Evolutionary conservation across 2,797 vertebrate genomes (phyloP), one percentile per base, ranked within the genome.

Genomic region (Etheostoma perlongum): DNA sequence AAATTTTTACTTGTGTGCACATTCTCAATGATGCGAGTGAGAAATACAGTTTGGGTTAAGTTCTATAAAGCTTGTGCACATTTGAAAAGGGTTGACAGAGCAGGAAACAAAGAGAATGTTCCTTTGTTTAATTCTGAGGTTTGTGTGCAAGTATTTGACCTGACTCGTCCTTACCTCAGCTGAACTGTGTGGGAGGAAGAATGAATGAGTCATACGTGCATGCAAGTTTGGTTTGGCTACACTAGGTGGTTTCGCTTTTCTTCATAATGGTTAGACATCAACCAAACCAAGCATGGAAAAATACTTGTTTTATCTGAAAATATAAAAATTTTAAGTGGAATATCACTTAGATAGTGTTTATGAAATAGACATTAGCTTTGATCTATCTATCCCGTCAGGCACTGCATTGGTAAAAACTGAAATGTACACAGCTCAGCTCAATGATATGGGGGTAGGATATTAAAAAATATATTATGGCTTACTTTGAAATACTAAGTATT

Each of bases 161-260:
- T 51, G 25, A 46, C 42, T 67, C 14, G 11, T 16, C 57, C 59
- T 51, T 79, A 60, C 74, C 55, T 67, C 52, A 67, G 23, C 46
- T 27, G 84, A 40, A 40, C 36, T 40, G 78, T 9, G 54, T 81
- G 75, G 61, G 36, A 40, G 36, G 36, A 40, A 40, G 36, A 40
- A 79, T 16, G 21, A 70, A 30, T 87, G 90, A 91, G 76, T 92
- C 89, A 90, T 60, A 23, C 4, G 13, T 59, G 59, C 78, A 58
- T 60, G 46, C 52, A 72, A 66, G 80, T 59, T 87, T 76, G 81
- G 84, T 82, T 78, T 87, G 63, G 67, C 73, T 61, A 61, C 40
- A 53, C 68, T 70, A 67, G 72, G 55, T 79, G 74, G 72, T 79
- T 89, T 86, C 68, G 64, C 42, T 73, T 85, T 86, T 85, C 84